Percentiles rank a stretch among this genome's conserved stretches.
phyloP scores from a whole-genome alignment of 2,888 invertebrate genomes.

The Erynnis tages region DNA sequence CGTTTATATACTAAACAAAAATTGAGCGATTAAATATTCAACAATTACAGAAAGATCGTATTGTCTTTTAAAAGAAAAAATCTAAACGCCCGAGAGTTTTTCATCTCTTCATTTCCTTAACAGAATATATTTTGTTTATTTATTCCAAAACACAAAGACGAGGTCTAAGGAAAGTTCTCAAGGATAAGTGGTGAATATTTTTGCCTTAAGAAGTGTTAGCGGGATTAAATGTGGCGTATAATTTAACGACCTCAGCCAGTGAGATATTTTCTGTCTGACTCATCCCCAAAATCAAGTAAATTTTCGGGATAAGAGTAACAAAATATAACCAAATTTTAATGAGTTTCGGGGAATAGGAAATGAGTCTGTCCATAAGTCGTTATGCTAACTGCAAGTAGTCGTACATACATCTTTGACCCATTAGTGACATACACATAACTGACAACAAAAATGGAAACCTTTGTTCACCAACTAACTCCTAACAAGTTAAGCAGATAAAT shows the following conservation, averaged over 20 bases:
- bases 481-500: no score
- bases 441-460: no score
- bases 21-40: not conserved
- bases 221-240: constrained; percentile 33
- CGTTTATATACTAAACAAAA: not conserved
- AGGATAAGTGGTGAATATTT: constrained; percentile 21
- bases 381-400: no score
- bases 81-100: not conserved
- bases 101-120: constrained; percentile 4
- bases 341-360: no score
- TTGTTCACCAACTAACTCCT: no score
- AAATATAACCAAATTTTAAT: no score
- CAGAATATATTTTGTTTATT: constrained; percentile 7
- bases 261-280: constrained; percentile 6
- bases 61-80: no score
- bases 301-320: not conserved
- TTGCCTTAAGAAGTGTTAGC: constrained; percentile 13
- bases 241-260: constrained; percentile 28
- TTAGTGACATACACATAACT: no score
- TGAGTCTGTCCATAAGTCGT: no score
- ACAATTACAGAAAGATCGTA: no score
- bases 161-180: constrained; percentile 4
- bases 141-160: constrained; percentile 9
- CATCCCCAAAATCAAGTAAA: constrained; percentile 1
- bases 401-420: no score